Evolutionary conservation across 2,888 invertebrate genomes (phyloP).

Genomic region (Diarsia mendica): DNA sequence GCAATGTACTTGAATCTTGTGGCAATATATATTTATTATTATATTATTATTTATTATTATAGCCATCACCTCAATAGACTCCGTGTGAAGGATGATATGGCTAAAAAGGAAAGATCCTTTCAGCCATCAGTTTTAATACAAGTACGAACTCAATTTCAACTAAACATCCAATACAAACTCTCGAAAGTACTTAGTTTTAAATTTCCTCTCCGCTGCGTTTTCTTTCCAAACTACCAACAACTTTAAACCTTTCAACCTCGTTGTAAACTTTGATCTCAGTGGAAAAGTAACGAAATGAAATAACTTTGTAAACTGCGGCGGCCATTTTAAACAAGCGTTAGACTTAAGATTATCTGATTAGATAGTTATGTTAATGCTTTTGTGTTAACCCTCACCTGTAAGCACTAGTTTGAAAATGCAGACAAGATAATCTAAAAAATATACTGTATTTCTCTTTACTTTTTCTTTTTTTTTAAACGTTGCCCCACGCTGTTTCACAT

Average conservation of each 20-base stretch:
- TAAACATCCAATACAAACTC: slow-evolving; percentile 30
- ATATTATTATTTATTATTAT: too few relatives aligned
- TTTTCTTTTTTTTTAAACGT: too few relatives aligned
- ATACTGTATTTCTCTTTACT: not conserved
- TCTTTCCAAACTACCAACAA: slow-evolving; percentile 40
- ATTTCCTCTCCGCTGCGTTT: slow-evolving; percentile 21
- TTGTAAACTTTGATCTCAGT: slow-evolving; percentile 40
- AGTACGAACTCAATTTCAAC: not conserved
- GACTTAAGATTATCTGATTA: slow-evolving; percentile 18
- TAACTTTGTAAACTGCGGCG: slow-evolving; percentile 44
- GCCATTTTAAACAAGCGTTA: slow-evolving; percentile 25
- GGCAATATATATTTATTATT: too few relatives aligned
- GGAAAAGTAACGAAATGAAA: slow-evolving; percentile 33
- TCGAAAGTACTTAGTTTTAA: slow-evolving; percentile 10
- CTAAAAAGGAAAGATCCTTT: not conserved
- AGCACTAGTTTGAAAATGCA: not conserved
- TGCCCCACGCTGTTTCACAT: too few relatives aligned
- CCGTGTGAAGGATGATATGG: not conserved
- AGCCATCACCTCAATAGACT: not conserved
- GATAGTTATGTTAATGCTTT: slow-evolving; percentile 34
- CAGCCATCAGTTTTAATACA: not conserved
- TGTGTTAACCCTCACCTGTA: not conserved
- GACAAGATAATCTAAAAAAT: not conserved
- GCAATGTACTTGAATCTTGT: too few relatives aligned
- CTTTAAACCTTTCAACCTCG: slow-evolving; percentile 13